Evolutionary conservation across 64 coral and sea anemone genomes (phyloP).

Genomic region (Actinia tenebrosa): DNA sequence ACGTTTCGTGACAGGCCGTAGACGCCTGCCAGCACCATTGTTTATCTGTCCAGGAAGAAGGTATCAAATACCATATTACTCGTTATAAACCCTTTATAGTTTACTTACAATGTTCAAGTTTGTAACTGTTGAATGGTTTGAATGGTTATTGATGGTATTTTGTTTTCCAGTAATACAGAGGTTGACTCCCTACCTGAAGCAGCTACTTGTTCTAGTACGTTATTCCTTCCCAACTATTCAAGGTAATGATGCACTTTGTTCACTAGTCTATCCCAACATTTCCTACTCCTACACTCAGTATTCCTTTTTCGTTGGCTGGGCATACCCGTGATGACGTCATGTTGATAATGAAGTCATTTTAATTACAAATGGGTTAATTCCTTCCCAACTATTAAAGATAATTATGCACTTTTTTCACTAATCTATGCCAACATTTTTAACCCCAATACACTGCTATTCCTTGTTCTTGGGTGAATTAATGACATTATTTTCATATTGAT

Average conservation of each 20-base stretch:
- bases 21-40: slow-evolving; percentile 78
- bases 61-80: background rate
- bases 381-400: no score
- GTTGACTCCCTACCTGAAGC: slow-evolving; percentile 91
- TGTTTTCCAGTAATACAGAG: slow-evolving; percentile 39
- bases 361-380: no score
- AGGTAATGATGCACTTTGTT: slow-evolving; percentile 27
- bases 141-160: background rate
- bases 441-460: no score
- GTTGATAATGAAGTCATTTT: no score
- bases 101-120: background rate
- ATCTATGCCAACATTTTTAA: no score
- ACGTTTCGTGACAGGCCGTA: slow-evolving; percentile 92
- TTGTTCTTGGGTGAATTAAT: no score
- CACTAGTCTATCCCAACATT: background rate
- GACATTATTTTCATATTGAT: no score
- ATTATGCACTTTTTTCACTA: no score
- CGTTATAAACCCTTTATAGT: background rate
- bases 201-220: slow-evolving; percentile 92
- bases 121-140: background rate
- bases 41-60: slow-evolving; percentile 82
- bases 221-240: slow-evolving; percentile 91
- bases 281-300: no score
- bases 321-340: no score
- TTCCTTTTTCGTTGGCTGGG: no score